Percentiles rank a stretch among this genome's conserved stretches.
Evolutionary conservation across 2,113 vertebrate genomes (phyloP).

Genomic region (Phyllostomus hastatus): DNA sequence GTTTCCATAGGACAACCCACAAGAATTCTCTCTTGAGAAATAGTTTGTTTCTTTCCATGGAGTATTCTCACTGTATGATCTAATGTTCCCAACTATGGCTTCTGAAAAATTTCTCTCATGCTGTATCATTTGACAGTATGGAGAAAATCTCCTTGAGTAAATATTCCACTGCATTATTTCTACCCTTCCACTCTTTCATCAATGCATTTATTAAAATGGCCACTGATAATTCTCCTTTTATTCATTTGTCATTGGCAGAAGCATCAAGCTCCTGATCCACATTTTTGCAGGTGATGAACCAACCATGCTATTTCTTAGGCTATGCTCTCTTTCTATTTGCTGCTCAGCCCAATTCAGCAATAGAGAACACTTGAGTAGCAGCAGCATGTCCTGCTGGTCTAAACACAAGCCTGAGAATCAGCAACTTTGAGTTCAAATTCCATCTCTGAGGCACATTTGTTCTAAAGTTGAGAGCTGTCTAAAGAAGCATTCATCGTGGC

Average conservation of each 20-base stretch:
- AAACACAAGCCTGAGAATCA: neutral
- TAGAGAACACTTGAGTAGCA: neutral
- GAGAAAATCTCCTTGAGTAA: neutral
- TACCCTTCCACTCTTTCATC: neutral
- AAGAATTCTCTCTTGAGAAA: neutral
- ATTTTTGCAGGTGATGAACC: neutral
- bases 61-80: neutral
- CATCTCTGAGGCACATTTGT: neutral
- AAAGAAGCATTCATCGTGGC: neutral
- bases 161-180: neutral
- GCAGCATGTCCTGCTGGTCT: neutral
- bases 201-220: neutral
- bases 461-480: constrained; percentile 5
- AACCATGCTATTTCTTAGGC: constrained; percentile 19
- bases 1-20: neutral
- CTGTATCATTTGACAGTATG: neutral
- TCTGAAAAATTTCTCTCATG: neutral
- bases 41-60: neutral
- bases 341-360: neutral
- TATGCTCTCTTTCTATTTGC: neutral
- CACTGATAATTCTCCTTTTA: neutral
- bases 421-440: constrained; percentile 38
- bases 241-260: neutral
- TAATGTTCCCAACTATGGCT: neutral
- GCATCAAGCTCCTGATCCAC: neutral